These are phyloP conservation scores for Pseudorhiza aurosa DNA, from an alignment of 30 jellyfish, hydroid and myxozoan species.

Conservation along the genomic window DNA sequence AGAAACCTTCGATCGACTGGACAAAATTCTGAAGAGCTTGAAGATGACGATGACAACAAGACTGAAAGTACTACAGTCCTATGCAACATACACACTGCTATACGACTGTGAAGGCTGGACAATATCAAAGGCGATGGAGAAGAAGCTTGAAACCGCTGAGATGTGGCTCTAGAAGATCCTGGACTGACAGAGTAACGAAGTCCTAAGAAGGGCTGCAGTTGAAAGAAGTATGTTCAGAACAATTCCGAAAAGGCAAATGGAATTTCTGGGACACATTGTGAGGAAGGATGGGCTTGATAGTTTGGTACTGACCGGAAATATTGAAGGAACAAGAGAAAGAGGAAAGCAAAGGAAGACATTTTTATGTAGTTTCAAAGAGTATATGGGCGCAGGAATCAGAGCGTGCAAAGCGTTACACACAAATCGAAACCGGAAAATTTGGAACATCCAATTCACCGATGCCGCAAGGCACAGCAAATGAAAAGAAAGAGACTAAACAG, in stretches of 20 bases:
- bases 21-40: not conserved
- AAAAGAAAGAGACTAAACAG: too few relatives aligned
- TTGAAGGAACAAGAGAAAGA: slow-evolving; percentile 32
- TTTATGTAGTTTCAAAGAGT: too few relatives aligned
- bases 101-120: slow-evolving; percentile 31
- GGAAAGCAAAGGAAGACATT: too few relatives aligned
- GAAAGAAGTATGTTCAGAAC: slow-evolving; percentile 18
- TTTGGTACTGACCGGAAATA: slow-evolving; percentile 22
- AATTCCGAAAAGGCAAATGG: slow-evolving; percentile 9
- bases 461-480: too few relatives aligned
- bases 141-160: slow-evolving; percentile 26
- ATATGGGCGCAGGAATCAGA: too few relatives aligned
- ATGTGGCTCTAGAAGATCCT: slow-evolving; percentile 24
- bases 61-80: not conserved
- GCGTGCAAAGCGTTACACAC: too few relatives aligned
- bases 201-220: slow-evolving; percentile 32
- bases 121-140: slow-evolving; percentile 16
- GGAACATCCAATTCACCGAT: too few relatives aligned
- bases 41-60: not conserved
- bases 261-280: slow-evolving; percentile 40
- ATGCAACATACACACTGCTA: not conserved
- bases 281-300: slow-evolving; percentile 15
- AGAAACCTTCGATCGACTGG: not conserved
- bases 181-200: slow-evolving; percentile 33
- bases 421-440: too few relatives aligned